Conservation (phyloP, 2,113 vertebrate genomes). For the Lepidothrix coronata region DNA sequence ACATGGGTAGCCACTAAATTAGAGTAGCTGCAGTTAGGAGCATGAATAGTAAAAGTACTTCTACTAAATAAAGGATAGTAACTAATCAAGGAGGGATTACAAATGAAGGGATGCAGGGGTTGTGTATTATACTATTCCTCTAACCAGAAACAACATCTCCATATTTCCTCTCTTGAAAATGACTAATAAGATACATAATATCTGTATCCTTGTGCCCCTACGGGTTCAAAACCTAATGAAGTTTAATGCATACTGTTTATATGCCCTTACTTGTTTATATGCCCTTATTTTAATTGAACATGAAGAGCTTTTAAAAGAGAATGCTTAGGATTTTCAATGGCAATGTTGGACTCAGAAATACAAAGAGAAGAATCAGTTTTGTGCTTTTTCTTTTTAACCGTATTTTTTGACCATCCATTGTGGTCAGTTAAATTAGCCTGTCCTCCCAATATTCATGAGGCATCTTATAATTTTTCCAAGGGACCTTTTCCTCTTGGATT, state of each 20-base stretch:
- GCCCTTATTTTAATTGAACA: background rate
- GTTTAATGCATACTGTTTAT: background rate
- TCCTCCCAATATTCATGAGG: background rate
- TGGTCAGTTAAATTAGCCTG: background rate
- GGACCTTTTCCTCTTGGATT: background rate
- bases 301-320: background rate
- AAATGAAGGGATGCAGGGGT: background rate
- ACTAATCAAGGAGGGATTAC: background rate
- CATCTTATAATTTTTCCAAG: background rate
- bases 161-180: background rate
- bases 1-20: constrained; percentile 26
- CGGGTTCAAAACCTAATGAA: background rate
- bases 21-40: background rate
- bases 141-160: background rate
- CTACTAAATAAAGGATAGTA: background rate
- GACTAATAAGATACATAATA: background rate
- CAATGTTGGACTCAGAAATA: background rate
- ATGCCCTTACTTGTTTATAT: background rate
- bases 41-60: background rate
- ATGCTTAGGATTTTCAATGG: background rate
- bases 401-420: background rate
- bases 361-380: background rate
- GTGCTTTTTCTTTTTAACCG: background rate
- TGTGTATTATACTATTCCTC: background rate
- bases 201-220: background rate